Percentiles rank a stretch among this genome's conserved stretches.
phyloP scores from a whole-genome alignment of 2,113 vertebrate species.

The Oreochromis niloticus region DNA sequence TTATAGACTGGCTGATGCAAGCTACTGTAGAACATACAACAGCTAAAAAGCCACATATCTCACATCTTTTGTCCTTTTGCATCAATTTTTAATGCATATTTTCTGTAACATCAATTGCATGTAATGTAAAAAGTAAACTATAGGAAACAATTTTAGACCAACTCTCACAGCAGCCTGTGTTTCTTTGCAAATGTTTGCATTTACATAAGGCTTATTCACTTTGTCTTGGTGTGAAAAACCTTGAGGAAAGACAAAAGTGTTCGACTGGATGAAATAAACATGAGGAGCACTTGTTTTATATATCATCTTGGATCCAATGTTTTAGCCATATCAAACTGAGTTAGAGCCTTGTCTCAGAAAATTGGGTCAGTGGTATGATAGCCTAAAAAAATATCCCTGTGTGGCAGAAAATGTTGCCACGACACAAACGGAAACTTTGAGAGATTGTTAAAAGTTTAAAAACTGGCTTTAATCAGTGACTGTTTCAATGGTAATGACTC shows the following conservation, averaged over 20 bases:
- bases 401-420: background rate
- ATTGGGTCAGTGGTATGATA: background rate
- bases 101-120: background rate
- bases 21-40: background rate
- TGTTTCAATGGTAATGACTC: background rate
- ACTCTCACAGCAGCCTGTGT: background rate
- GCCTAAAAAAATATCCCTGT: background rate
- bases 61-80: background rate
- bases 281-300: background rate
- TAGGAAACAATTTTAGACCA: background rate
- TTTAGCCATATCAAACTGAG: background rate
- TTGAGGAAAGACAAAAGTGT: background rate
- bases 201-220: background rate
- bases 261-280: slow-evolving; percentile 7
- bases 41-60: background rate
- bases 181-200: background rate
- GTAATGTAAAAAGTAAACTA: background rate
- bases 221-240: background rate
- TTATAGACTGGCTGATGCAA: background rate
- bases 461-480: background rate
- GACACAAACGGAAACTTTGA: background rate
- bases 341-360: background rate
- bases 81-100: background rate
- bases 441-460: background rate
- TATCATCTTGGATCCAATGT: background rate